Conservation (phyloP, 2,113 vertebrate species). For the Marcusenius ussheri region DNA sequence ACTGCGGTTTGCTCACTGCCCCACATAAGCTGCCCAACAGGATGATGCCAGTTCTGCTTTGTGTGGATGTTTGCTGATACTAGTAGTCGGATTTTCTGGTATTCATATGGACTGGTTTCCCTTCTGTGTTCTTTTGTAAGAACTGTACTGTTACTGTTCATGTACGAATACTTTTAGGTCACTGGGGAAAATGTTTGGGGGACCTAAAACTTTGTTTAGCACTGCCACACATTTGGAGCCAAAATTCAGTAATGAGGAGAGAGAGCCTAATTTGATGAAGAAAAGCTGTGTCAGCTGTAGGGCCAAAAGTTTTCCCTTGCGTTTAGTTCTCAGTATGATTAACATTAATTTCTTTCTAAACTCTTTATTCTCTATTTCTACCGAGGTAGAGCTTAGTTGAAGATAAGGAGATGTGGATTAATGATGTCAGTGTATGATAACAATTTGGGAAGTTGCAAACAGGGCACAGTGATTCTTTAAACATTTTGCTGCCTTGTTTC, state of each 20-base stretch:
- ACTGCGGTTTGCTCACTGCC: not conserved
- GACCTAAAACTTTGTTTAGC: not conserved
- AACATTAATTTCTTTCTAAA: not conserved
- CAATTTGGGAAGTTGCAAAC: not conserved
- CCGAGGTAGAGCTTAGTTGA: not conserved
- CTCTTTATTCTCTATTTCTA: not conserved
- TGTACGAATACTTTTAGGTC: not conserved
- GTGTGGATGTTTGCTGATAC: not conserved
- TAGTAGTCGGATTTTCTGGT: not conserved
- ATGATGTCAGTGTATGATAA: not conserved
- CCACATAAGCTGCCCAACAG: not conserved
- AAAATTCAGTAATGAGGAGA: not conserved
- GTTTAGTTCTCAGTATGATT: not conserved
- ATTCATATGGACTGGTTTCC: not conserved
- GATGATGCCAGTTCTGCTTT: not conserved
- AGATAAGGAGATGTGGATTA: not conserved
- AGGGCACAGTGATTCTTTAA: not conserved
- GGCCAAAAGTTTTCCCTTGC: not conserved
- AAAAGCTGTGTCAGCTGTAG: not conserved
- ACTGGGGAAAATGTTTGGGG: not conserved
- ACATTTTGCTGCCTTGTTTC: not conserved
- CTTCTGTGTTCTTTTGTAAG: not conserved
- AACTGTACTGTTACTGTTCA: not conserved
- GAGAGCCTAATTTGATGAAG: not conserved
- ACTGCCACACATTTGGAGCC: not conserved